Conservation (phyloP, 2,113 vertebrate genomes). For the Mesoclemmys tuberculata region DNA sequence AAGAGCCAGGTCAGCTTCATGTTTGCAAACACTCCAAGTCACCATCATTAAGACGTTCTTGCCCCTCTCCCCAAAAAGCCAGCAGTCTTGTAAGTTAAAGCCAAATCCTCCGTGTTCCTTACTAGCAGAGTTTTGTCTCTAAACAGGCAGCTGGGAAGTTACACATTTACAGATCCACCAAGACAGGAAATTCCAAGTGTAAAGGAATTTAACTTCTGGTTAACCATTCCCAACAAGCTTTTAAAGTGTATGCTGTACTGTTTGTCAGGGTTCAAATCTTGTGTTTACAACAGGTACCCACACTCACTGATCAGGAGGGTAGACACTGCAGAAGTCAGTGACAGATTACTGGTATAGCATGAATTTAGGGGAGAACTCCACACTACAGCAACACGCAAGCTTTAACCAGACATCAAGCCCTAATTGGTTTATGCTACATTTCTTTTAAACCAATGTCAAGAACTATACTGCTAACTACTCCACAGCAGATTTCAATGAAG, state of each 20-base stretch:
- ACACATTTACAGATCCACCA: neutral
- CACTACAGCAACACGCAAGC: neutral
- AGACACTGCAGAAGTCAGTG: neutral
- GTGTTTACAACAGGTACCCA: neutral
- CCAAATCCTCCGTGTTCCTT: neutral
- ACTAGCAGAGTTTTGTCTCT: neutral
- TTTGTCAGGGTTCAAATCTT: neutral
- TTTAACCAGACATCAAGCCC: neutral
- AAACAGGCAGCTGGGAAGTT: neutral
- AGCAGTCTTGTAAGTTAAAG: neutral
- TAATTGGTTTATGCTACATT: neutral
- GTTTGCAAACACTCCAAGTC: neutral
- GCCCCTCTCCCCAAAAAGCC: too few species aligned
- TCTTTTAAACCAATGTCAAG: neutral
- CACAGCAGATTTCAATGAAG: neutral
- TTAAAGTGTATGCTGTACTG: neutral
- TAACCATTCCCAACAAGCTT: neutral
- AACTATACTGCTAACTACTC: neutral
- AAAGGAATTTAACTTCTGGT: neutral
- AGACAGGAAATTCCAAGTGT: neutral
- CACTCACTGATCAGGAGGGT: neutral
- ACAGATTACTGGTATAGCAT: neutral
- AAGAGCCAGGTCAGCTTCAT: neutral
- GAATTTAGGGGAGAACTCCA: neutral
- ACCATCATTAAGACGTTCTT: neutral